phyloP scores from a whole-genome alignment of 2,113 vertebrate genomes.

The Copsychus sechellarum region DNA sequence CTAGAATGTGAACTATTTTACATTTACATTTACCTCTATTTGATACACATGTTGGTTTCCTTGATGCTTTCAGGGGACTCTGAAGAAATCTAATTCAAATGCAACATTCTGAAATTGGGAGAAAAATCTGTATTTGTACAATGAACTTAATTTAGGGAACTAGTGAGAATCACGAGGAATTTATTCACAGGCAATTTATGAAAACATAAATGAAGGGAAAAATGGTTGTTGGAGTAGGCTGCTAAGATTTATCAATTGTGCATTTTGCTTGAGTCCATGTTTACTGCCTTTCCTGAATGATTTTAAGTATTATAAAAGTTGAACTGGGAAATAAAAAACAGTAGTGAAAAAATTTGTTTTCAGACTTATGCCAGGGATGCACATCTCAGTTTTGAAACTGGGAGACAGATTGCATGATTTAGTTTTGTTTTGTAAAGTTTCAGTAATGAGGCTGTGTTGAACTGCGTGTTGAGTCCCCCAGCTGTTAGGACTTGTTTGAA shows the following conservation, averaged over 20 bases:
- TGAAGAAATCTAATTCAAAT: neutral
- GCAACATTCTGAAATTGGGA: neutral
- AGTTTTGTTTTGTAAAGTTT: neutral
- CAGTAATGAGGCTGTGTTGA: neutral
- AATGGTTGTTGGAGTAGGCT: neutral
- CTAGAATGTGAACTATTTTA: neutral
- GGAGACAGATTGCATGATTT: neutral
- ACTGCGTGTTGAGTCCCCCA: neutral
- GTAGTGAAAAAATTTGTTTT: neutral
- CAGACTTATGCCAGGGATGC: neutral
- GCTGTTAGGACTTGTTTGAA: neutral
- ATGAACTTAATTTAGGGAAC: neutral
- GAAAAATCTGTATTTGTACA: neutral
- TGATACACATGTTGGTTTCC: neutral
- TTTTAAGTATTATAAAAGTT: neutral
- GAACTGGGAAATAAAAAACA: neutral
- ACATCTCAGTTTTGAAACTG: neutral
- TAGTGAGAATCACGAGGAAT: neutral
- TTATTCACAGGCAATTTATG: neutral
- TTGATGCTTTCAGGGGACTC: neutral
- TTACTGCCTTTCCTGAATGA: neutral
- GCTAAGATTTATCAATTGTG: neutral
- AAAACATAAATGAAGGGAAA: slow-evolving; percentile 4
- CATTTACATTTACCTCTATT: neutral
- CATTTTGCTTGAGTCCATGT: neutral